These are phyloP conservation scores for Hystrix cristata DNA, from an alignment of 2,113 vertebrate genomes.

Conservation along the genomic window DNA sequence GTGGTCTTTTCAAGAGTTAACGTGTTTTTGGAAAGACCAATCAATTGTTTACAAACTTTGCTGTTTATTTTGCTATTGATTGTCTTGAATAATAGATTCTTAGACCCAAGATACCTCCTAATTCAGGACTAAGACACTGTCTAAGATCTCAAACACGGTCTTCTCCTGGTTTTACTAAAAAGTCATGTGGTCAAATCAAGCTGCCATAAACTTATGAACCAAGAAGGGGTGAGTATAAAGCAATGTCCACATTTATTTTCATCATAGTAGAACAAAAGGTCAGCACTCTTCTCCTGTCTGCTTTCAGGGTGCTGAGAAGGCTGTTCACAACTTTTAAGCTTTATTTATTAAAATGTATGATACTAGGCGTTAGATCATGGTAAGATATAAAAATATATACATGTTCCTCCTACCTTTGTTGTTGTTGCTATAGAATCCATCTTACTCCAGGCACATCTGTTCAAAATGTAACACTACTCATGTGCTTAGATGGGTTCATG, in stretches of 20 bases:
- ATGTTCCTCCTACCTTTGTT: not conserved
- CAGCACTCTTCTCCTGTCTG: not conserved
- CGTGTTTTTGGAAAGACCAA: not conserved
- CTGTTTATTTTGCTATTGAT: not conserved
- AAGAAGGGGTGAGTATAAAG: not conserved
- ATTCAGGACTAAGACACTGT: not conserved
- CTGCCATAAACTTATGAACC: not conserved
- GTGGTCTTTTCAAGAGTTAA: not conserved
- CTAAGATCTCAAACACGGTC: not conserved
- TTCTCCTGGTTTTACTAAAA: not conserved
- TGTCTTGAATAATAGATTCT: conserved; percentile 30
- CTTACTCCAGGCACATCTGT: not conserved
- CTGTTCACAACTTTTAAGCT: not conserved
- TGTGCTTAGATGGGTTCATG: not conserved
- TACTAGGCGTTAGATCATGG: not conserved
- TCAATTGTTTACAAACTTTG: conserved; percentile 26
- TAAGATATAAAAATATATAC: conserved; percentile 6
- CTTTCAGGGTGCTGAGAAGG: not conserved
- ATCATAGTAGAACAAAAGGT: not conserved
- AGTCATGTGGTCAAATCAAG: not conserved
- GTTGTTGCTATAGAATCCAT: not conserved
- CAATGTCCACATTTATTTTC: not conserved
- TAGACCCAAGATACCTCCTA: not conserved
- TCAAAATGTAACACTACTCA: not conserved
- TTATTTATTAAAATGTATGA: conserved; percentile 6